Conservation (phyloP, 92 coral and sea anemone genomes). For the Heteractis magnifica region DNA sequence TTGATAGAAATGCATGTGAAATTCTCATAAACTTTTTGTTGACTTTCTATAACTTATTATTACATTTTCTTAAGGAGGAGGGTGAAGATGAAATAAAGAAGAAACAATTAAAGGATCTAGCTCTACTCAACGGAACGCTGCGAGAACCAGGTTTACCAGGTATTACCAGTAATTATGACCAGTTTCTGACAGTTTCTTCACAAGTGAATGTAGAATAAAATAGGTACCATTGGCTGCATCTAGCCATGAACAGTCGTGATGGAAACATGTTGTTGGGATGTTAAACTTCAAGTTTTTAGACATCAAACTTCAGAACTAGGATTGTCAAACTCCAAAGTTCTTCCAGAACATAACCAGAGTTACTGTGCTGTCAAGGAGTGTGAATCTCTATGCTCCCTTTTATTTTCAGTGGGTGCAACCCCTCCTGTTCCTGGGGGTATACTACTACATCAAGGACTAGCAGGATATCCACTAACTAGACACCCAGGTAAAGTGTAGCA, state of each 20-base stretch:
- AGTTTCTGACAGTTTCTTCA: no score
- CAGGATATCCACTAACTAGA: conserved; percentile 62
- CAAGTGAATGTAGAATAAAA: no score
- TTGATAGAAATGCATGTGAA: no score
- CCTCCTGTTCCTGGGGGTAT: conserved; percentile 56
- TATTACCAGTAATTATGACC: background rate
- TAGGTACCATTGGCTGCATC: no score
- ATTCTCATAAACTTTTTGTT: background rate
- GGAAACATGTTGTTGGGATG: no score
- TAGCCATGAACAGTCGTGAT: no score
- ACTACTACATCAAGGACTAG: conserved; percentile 54
- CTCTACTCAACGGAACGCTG: conserved; percentile 86
- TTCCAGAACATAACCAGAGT: background rate
- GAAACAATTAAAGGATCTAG: conserved; percentile 88
- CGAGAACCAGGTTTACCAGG: conserved; percentile 73
- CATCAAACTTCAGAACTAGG: no score
- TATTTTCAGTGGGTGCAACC: conserved; percentile 21
- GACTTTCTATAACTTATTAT: background rate
- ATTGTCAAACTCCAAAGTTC: no score
- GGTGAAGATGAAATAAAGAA: conserved; percentile 96
- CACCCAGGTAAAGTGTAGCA: conserved; percentile 52
- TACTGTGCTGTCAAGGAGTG: background rate
- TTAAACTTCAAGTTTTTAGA: no score
- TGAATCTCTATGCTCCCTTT: background rate
- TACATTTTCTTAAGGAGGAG: conserved; percentile 61